These are phyloP conservation scores for Zaprionus ornatus DNA, from an alignment of 1,140 invertebrate genomes.

Conservation along the genomic window DNA sequence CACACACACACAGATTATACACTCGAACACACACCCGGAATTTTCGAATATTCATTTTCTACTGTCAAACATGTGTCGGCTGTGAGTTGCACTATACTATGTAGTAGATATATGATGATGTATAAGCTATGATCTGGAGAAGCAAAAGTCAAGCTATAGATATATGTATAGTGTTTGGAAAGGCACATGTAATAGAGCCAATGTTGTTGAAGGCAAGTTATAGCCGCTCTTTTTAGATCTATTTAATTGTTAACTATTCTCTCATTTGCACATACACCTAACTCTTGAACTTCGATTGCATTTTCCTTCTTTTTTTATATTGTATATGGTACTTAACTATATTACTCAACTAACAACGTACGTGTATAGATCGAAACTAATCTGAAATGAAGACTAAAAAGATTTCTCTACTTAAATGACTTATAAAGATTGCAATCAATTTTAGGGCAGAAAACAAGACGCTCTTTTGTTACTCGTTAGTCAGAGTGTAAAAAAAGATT, in stretches of 20 bases:
- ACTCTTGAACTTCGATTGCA: conserved; percentile 63
- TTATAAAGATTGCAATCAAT: conserved; percentile 77
- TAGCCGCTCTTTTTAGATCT: conserved; percentile 44
- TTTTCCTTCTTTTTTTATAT: conserved; percentile 50
- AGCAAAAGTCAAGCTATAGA: conserved; percentile 20
- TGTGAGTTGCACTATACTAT: conserved; percentile 9
- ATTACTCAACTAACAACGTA: conserved; percentile 48
- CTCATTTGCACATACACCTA: conserved; percentile 62
- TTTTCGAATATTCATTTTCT: conserved; percentile 23
- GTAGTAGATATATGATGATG: background rate
- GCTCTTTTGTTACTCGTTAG: conserved; percentile 71
- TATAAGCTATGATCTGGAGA: background rate
- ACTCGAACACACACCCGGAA: conserved; percentile 16
- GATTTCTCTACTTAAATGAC: conserved; percentile 78
- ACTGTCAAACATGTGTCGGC: conserved; percentile 12
- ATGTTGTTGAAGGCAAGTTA: conserved; percentile 39
- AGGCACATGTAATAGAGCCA: conserved; percentile 4
- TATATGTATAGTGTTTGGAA: conserved; percentile 10
- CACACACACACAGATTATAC: conserved; percentile 1
- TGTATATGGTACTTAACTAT: conserved; percentile 51
- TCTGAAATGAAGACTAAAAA: conserved; percentile 77
- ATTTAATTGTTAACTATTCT: conserved; percentile 70
- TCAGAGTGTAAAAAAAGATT: conserved; percentile 48
- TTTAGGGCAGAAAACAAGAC: conserved; percentile 19
- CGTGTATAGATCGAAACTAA: conserved; percentile 54